Evolutionary conservation across 2,113 vertebrate species (phyloP), one percentile per base, ranked within the genome.

Genomic region (Sapajus apella): DNA sequence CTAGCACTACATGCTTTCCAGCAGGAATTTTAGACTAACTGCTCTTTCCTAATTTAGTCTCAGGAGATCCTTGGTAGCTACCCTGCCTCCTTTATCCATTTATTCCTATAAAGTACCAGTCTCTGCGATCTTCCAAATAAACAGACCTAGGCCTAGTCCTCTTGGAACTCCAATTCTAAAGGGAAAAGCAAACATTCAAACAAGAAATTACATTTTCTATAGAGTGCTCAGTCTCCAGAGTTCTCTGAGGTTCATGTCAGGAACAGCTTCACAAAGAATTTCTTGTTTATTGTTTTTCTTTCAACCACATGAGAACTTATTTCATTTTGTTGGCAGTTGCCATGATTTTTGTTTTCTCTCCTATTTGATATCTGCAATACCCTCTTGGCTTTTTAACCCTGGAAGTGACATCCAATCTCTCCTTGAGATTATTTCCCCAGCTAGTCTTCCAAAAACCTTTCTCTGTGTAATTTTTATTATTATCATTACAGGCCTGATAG

Each of bases 211-310:
- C 25, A 77, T 84, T 83, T 94, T 20, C 30, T 20, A 50, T 4
- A 25, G 20, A 45, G 77, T 75, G 23, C 20, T 95, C 43, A 56
- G 3, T 77, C 52, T 86, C 52, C 43, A 84, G 8, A 58, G 30
- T 70, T 96, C 45, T 86, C 32, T 43, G 82, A 77, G 35, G 37
- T 14, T 40, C 35, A 17, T 64, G 66, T 85, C 85, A 76, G 32
- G 16, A 20, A 88, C 8, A 84, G 21, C 52, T 75, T 91, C 61
- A 85, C 27, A 85, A 90, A n/a, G 61, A 50, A 89, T 95, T 81
- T 93, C 68, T 64, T 79, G 0, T 47, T 93, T 13, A 14, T 68
- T 50, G 35, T 92, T 96, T 91, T n/a, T 52, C 72, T 96, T 97
- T 89, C 5, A 79, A 77, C 7, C 75, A 90, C 43, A 56, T 14